Evolutionary conservation across 2,113 vertebrate species (phyloP), one percentile per base, ranked within the genome.

Genomic region (Alosa alosa): DNA sequence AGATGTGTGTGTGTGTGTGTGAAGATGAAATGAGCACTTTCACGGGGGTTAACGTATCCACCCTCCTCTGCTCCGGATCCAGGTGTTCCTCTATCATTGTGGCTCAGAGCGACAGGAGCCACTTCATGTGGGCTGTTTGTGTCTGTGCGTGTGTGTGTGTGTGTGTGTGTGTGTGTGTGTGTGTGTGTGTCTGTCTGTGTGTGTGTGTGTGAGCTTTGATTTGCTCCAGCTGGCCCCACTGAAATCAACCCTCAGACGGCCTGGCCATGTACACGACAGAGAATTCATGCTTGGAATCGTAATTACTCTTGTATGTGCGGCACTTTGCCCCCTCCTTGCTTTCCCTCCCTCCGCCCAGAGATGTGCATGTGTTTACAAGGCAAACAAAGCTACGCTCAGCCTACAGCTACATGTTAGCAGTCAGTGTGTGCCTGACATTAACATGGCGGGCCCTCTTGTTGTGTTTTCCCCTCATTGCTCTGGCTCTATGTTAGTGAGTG

Each of bases 51-150:
- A 45, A 78, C 31, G 36, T 11, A 10, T 88, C 90, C 90, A 91
- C 88, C 90, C 44, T 92, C 85, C 84, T 83, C 81, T 86, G 89
- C 84, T 94, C 93, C 85, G 87, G 90, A 86, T 91, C 91, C 95
- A 96, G 96, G 96, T 96, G 96, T 94, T 89, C 46, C 85, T 91
- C 92, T 89, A 92, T 93, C 91, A 90, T 91, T 89, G 85, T 78
- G 90, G 89, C 90, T 92, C 89, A 91, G 89, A 91, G 88, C 87
- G 87, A 15, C 87, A 83, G 86, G 82, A 84, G 85, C 82, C 86
- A 88, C 89, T 89, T 90, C 93, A 93, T 91, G 89, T 89, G 2
- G 15, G 88, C 83, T 86, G 87, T 90, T 89, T 85, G 88, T 91
- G 86, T 86, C 82, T 86, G 83, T 86, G 86, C 90, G 85, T 75